Evolutionary conservation across 2,113 vertebrate species (phyloP).

Genomic region (Trogon surrucura): DNA sequence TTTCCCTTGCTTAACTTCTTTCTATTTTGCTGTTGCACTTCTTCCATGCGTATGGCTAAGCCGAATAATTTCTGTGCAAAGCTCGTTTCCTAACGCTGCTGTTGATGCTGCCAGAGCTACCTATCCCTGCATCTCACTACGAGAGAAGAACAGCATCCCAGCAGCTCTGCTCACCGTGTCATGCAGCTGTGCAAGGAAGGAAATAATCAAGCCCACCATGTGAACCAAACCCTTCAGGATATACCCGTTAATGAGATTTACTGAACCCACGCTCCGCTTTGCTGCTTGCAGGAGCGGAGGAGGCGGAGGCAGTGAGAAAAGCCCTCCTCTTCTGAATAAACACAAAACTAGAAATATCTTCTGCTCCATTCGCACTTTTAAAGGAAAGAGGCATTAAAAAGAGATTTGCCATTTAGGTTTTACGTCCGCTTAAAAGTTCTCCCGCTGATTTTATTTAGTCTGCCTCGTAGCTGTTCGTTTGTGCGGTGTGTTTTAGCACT

Average conservation of each 20-base stretch:
- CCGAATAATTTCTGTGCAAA: not conserved
- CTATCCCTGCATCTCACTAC: not conserved
- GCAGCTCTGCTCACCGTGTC: not conserved
- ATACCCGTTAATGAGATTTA: slow-evolving; percentile 7
- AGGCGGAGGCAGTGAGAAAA: not conserved
- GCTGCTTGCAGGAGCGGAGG: not conserved
- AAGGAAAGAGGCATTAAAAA: not conserved
- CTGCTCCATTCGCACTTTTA: not conserved
- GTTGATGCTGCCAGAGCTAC: not conserved
- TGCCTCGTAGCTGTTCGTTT: not conserved
- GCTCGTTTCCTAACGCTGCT: not conserved
- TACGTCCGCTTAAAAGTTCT: not conserved
- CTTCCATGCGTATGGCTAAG: not conserved
- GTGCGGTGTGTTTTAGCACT: not conserved
- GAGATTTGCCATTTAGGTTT: not conserved
- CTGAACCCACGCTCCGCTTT: not conserved
- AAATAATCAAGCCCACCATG: slow-evolving; percentile 20
- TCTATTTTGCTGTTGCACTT: not conserved
- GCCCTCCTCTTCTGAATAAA: not conserved
- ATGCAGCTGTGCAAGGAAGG: not conserved
- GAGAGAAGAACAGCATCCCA: not conserved
- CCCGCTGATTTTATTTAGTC: not conserved
- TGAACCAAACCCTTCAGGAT: slow-evolving; percentile 37
- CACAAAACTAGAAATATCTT: not conserved
- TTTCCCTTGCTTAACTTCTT: not conserved